These are phyloP conservation scores for Mastomys natalensis DNA, from an alignment of 2,113 vertebrate genomes.

Conservation along the genomic window DNA sequence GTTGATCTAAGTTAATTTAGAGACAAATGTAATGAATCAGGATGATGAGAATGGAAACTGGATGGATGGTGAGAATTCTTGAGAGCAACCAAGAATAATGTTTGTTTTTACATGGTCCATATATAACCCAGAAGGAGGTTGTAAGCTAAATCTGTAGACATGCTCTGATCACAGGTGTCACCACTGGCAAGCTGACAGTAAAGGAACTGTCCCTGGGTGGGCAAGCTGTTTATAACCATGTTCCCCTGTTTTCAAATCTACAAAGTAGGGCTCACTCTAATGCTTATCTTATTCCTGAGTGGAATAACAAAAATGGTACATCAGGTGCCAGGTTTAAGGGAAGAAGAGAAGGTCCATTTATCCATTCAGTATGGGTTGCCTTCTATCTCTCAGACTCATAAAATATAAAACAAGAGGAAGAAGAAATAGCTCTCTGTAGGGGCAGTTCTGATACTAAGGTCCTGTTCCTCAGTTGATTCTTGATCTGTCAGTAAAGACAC, in stretches of 20 bases:
- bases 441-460: no score
- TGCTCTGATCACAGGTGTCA: not conserved
- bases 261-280: not conserved
- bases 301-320: not conserved
- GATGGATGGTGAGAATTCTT: not conserved
- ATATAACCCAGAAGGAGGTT: slow-evolving; percentile 20
- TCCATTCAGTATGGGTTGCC: slow-evolving; percentile 28
- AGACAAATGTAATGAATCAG: slow-evolving; percentile 1
- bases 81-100: slow-evolving; percentile 46
- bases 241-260: not conserved
- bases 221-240: not conserved
- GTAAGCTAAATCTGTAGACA: not conserved
- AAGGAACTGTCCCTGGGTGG: not conserved
- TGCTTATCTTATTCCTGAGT: not conserved
- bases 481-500: no score
- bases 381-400: not conserved
- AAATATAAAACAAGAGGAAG: not conserved
- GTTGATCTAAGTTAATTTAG: not conserved
- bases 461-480: no score
- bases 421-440: not conserved
- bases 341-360: not conserved
- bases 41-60: not conserved
- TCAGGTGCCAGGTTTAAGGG: not conserved
- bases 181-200: not conserved
- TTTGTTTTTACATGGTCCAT: not conserved